Evolutionary conservation across 2,888 invertebrate genomes (phyloP), one percentile per base, ranked within the genome.

Genomic region (Rhingia rostrata): DNA sequence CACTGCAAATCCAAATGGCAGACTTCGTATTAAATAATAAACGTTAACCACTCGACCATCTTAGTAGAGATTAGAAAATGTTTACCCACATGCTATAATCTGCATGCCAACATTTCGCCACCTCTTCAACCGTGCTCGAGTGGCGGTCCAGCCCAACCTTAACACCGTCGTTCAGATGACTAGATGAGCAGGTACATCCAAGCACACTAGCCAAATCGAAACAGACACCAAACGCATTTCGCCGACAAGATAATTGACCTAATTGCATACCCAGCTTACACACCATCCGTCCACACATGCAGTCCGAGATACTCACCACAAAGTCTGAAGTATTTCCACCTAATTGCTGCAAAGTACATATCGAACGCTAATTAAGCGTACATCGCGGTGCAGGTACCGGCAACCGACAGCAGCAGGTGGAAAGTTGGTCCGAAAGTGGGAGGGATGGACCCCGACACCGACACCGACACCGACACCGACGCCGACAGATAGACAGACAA

Each of bases 311-410:
- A 32, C 37, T 39, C 37, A 54, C 58, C 41, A 35, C 39, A 10
- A 35, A 22, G 12, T 22, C 22, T 2, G 14, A 35, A n/a, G 58
- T n/a, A 58, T 53, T 53, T 43, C 58, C 22, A 47, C 61, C 66
- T 84, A 79, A 84, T 84, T 79, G 79, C 74, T 64, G 54, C 60
- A 79, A 78, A 79, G 70, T 74, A 84, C 64, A 70, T 74, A 84
- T 84, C 79, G 69, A 79, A 70, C 79, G 35, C 84, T 84, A 84
- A 79, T 84, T 84, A 84, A 79, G 70, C 79, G 41, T 63, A 69
- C 22, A 22, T 1, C 22, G 22, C 22, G 22, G 22, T 22, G 2
- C 58, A n/a, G 60, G 63, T 41, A 54, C 56, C 2, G 39, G 47
- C n/a, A 39, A 32, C 45, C 39, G 35, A 56, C 51, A 73, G 12